phyloP scores from a whole-genome alignment of 2,888 invertebrate genomes.

The Rambutsinella grinnellia region DNA sequence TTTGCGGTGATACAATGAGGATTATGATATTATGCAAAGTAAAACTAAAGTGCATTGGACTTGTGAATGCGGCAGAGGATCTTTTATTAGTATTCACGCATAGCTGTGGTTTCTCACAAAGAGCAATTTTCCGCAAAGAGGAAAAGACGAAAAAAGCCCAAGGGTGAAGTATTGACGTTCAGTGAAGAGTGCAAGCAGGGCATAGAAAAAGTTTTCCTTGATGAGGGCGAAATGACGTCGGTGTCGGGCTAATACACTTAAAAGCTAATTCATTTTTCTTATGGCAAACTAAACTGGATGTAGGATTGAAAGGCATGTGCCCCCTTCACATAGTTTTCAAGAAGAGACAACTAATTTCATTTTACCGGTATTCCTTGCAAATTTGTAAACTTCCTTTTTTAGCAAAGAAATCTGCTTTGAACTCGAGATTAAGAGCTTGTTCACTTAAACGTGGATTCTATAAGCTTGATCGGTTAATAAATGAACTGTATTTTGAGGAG shows the following conservation, averaged over 20 bases:
- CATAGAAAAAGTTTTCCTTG: neutral
- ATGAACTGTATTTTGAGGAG: conserved; percentile 4
- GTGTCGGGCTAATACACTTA: too few relatives aligned
- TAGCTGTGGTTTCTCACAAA: conserved; percentile 37
- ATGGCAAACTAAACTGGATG: too few relatives aligned
- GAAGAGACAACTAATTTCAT: too few relatives aligned
- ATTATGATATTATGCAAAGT: too few relatives aligned
- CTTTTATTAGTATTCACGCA: conserved; percentile 37
- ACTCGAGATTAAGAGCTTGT: neutral
- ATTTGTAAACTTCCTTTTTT: neutral
- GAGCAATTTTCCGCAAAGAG: conserved; percentile 2
- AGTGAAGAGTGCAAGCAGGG: neutral
- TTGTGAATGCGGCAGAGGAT: neutral
- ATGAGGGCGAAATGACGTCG: neutral
- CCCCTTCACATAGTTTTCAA: too few relatives aligned
- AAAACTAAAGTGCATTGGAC: neutral
- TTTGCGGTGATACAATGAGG: conserved; percentile 33
- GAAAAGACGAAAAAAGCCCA: conserved; percentile 26
- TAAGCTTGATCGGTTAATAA: neutral
- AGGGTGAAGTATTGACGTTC: conserved; percentile 8
- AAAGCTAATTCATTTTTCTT: too few relatives aligned
- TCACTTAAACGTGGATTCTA: neutral
- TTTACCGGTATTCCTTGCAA: too few relatives aligned
- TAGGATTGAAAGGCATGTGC: too few relatives aligned
- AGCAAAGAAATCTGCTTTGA: neutral